Evolutionary conservation across 1,140 invertebrate genomes (phyloP).

Genomic region (Tribolium castaneum): DNA sequence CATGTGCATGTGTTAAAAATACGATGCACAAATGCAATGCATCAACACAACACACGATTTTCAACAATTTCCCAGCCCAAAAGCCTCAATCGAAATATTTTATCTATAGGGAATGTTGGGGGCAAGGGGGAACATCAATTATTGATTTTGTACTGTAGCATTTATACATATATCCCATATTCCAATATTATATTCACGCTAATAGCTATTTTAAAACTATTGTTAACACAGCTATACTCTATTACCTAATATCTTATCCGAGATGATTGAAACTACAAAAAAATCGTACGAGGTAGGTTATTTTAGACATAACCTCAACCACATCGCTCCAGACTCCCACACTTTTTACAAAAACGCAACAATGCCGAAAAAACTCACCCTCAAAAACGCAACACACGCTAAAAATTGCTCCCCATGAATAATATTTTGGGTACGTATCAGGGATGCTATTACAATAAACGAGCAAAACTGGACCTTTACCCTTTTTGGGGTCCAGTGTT

Average conservation of each 20-base stretch:
- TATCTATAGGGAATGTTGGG: constrained; percentile 46
- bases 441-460: too few species aligned
- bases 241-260: background rate
- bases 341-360: background rate
- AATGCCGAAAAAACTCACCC: too few species aligned
- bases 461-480: too few species aligned
- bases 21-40: constrained; percentile 49
- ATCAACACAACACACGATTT: constrained; percentile 16
- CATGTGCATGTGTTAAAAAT: constrained; percentile 60
- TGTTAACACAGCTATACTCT: background rate
- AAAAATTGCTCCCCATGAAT: too few species aligned
- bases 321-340: background rate
- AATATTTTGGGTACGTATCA: too few species aligned
- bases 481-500: too few species aligned
- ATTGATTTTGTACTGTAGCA: constrained; percentile 59
- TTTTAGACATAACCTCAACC: constrained; percentile 19
- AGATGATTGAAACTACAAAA: constrained; percentile 13
- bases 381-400: too few species aligned
- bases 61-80: constrained; percentile 30
- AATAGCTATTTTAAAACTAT: constrained; percentile 2
- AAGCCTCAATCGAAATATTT: constrained; percentile 33
- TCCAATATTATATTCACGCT: constrained; percentile 31
- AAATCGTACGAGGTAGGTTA: constrained; percentile 21
- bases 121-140: constrained; percentile 59
- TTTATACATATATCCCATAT: constrained; percentile 52